phyloP scores from a whole-genome alignment of 2,888 invertebrate genomes.

The Arge pagana region DNA sequence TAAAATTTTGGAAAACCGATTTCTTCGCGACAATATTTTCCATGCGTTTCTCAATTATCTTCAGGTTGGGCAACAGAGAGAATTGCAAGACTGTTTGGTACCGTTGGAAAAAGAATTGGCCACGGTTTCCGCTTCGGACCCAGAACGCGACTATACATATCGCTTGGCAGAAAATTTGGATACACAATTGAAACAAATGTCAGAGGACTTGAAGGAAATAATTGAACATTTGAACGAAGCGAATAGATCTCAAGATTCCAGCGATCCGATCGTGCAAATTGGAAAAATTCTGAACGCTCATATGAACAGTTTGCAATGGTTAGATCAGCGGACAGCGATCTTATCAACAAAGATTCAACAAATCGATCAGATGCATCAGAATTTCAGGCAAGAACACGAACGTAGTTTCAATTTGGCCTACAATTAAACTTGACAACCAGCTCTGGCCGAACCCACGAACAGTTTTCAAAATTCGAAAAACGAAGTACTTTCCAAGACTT shows the following conservation, averaged over 20 bases:
- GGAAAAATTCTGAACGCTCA: slow-evolving; percentile 94
- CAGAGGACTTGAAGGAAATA: slow-evolving; percentile 92
- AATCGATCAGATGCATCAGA: slow-evolving; percentile 78
- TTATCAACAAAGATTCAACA: slow-evolving; percentile 82
- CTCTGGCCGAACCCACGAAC: no score
- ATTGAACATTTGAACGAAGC: slow-evolving; percentile 92
- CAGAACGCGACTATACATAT: slow-evolving; percentile 90
- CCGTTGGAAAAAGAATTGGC: slow-evolving; percentile 84
- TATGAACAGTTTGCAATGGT: slow-evolving; percentile 95
- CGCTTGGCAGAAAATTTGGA: slow-evolving; percentile 88
- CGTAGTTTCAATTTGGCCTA: slow-evolving; percentile 70
- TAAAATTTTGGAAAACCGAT: slow-evolving; percentile 1
- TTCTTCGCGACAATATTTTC: background rate
- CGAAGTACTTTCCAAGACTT: no score
- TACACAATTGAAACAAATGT: slow-evolving; percentile 91
- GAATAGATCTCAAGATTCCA: slow-evolving; percentile 79
- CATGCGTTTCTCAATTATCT: slow-evolving; percentile 19
- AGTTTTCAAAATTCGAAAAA: no score
- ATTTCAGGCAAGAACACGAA: slow-evolving; percentile 76
- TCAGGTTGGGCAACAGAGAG: slow-evolving; percentile 82
- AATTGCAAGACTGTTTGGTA: slow-evolving; percentile 82
- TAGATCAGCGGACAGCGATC: slow-evolving; percentile 81
- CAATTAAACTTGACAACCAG: no score
- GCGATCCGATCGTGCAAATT: slow-evolving; percentile 90
- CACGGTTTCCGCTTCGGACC: slow-evolving; percentile 74